phyloP scores from a whole-genome alignment of 2,888 invertebrate species.

The Hofmannophila pseudospretella region DNA sequence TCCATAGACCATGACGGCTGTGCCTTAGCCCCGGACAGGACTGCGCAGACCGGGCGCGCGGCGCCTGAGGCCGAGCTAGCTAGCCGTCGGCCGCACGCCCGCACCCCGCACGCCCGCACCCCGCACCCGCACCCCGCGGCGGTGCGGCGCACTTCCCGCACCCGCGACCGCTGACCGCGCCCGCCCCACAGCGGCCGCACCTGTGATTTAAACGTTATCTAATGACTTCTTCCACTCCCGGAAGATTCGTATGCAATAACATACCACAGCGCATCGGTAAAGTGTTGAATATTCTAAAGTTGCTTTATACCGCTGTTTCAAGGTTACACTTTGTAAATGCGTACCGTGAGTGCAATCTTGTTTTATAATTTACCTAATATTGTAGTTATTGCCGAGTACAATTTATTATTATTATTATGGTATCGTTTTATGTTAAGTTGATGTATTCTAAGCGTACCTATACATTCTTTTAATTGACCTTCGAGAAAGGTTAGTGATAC shows the following conservation, averaged over 20 bases:
- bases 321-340: constrained; percentile 44
- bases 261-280: constrained; percentile 53
- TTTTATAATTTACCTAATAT: constrained; percentile 41
- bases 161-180: too few relatives aligned
- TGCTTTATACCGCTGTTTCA: constrained; percentile 46
- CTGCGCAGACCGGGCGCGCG: constrained; percentile 25
- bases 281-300: constrained; percentile 70
- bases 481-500: constrained; percentile 77
- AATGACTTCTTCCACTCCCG: constrained; percentile 51
- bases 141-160: constrained; percentile 8
- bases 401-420: constrained; percentile 55
- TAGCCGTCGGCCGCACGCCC: not conserved
- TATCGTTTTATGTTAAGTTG: constrained; percentile 65
- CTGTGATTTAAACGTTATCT: constrained; percentile 49
- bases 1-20: constrained; percentile 78
- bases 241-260: constrained; percentile 54
- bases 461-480: constrained; percentile 77
- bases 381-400: constrained; percentile 66
- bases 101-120: constrained; percentile 4
- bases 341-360: constrained; percentile 56
- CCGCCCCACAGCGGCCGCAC: constrained; percentile 26
- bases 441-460: constrained; percentile 72
- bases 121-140: constrained; percentile 13
- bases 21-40: constrained; percentile 37
- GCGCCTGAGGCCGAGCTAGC: constrained; percentile 18